phyloP scores from a whole-genome alignment of 35 echinoderm and acorn worm species.

The Patiria miniata region DNA sequence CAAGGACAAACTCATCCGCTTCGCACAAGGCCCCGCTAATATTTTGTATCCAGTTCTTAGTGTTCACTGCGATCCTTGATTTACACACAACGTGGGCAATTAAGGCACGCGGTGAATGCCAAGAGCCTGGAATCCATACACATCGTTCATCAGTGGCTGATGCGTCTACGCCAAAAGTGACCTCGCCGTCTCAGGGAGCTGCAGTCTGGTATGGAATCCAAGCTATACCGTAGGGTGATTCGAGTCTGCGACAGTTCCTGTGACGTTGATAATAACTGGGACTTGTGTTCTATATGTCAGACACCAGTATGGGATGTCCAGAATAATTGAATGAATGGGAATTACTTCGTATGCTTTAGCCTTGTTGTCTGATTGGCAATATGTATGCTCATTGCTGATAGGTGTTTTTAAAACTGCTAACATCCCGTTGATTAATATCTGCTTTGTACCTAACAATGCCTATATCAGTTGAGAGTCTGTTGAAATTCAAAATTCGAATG shows the following conservation, averaged over 20 bases:
- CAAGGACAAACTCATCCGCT: constrained; percentile 6
- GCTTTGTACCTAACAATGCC: too few species aligned
- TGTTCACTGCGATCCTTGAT: constrained; percentile 99
- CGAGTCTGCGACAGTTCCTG: too few species aligned
- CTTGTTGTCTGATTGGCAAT: background rate
- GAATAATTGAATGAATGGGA: background rate
- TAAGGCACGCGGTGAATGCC: constrained; percentile 99
- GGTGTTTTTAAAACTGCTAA: background rate
- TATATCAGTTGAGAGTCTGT: too few species aligned
- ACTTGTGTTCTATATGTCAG: background rate
- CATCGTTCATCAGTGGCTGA: background rate
- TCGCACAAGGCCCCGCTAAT: background rate
- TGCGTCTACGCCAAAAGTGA: background rate
- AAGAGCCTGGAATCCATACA: constrained; percentile 63
- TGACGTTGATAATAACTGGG: background rate
- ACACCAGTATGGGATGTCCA: too few species aligned
- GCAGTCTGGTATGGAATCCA: background rate
- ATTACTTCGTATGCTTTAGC: too few species aligned
- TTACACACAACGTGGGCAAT: constrained; percentile 68
- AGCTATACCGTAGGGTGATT: background rate
- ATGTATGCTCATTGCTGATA: background rate
- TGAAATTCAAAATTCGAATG: too few species aligned
- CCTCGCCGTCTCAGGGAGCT: background rate
- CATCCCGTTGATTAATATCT: too few species aligned
- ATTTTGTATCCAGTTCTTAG: constrained; percentile 77